Evolutionary conservation across 2,888 invertebrate species (phyloP), one percentile per base, ranked within the genome.

Genomic region (Archips crataeganus): DNA sequence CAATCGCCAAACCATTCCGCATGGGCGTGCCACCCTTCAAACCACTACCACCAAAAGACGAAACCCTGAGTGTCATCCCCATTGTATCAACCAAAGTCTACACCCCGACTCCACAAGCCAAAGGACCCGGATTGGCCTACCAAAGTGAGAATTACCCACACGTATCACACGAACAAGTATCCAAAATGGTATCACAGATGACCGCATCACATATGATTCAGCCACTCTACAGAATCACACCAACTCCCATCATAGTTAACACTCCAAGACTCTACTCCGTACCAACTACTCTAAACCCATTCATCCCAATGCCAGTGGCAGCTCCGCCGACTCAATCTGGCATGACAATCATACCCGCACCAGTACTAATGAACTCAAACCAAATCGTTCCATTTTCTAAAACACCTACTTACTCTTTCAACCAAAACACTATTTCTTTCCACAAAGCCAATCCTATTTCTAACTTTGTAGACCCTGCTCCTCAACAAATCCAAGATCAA

Each of bases 1-100:
- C 95, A 13, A 90, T 95, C 86, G 95, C 95, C 0, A 95, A 95
- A 68, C 95, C 95, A 0, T 85, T 95, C 80, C 94, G 95, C 2
- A 90, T 95, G 89, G 95, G 95, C 9, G 96, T 98, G 9, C 98
- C 98, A 47, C 96, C 97, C 0, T 98, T 98, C 89, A 97, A 95
- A 84, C 98, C 98, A 0, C 94, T 98, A 77, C 97, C 97, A 60
- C 95, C 96, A 3, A 94, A 94, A 83, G 93, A 94, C 77, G 93
- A 94, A 36, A 96, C 95, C 8, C 94, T 95, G 71, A 90, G 94
- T 83, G 95, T 95, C 39, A 85, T 95, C 62, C 95, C 95, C 15
- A 87, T 95, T 71, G 80, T 90, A 62, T 79, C 82, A 75, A 85
- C 93, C 54, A 89, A 90, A 77, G 83, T 84, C 64, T 90, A 89